A percentile compares a stretch with the other conserved stretches of the same genome.
Conservation (phyloP, 2,113 vertebrate genomes). For the Dryoscopus gambensis region DNA sequence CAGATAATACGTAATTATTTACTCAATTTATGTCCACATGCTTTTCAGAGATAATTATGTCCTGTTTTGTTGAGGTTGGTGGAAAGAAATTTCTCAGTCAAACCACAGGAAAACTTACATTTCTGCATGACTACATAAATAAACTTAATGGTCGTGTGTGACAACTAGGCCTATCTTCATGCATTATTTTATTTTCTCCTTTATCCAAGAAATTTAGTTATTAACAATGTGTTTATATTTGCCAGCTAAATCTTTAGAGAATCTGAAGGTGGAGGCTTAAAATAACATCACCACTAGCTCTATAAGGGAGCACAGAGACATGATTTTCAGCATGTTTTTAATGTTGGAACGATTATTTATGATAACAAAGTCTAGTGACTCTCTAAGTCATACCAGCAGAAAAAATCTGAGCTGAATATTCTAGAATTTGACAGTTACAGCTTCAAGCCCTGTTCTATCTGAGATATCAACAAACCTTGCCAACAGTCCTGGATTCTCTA, state of each 20-base stretch:
- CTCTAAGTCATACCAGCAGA: background rate
- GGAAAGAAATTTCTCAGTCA: background rate
- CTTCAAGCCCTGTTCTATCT: background rate
- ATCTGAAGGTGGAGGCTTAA: background rate
- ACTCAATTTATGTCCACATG: background rate
- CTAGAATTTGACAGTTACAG: background rate
- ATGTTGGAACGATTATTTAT: background rate
- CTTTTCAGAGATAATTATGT: background rate
- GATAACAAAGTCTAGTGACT: background rate
- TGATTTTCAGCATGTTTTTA: background rate
- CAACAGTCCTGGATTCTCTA: background rate
- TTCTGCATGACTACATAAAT: background rate
- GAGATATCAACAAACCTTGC: background rate
- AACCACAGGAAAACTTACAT: background rate
- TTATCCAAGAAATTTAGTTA: background rate
- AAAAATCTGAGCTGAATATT: background rate
- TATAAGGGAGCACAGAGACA: background rate
- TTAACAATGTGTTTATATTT: background rate
- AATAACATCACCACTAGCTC: background rate
- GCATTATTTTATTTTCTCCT: background rate
- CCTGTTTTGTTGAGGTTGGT: background rate
- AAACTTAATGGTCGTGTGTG: background rate
- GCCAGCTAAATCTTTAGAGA: background rate
- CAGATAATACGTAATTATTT: background rate
- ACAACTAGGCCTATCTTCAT: background rate